Base-by-base conservation (phyloP, 2,888 invertebrate genomes). In the Aquatica leii region DNA sequence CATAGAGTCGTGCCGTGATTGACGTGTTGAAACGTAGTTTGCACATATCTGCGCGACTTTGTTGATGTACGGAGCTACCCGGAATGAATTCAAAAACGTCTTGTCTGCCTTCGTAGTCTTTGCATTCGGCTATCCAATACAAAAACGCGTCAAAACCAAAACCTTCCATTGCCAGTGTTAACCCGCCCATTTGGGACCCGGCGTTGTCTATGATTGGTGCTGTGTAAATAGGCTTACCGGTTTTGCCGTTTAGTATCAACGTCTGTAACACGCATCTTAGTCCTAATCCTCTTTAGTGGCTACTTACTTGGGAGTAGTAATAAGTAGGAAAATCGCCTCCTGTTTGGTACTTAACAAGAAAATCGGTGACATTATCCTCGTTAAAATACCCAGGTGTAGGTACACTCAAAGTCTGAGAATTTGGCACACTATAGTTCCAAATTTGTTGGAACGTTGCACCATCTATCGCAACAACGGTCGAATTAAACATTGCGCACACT, bases 331-430 rank as follows among this genome's bases (percentile, higher is more conserved):
- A 91, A 8, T 88, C 90, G 0, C 89, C 88, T 0, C 91, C 91
- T 34, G 86, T 79, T 74, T 80, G 77, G 61, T 81, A 91, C 71
- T 91, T 90, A 0, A 94, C 85, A 81, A 93, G 84, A 75, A 94
- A 91, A 78, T 94, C 94, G 0, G 92, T 91, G 4, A 90, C 80
- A 69, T 88, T 85, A 74, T 93, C 93, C 69, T 87, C 86, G 77
- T 93, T 90, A 74, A 89, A 94, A 78, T 88, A 92, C 0, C 91
- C 93, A 1, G 91, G 91, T 9, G 91, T 88, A 40, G 93, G 92
- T 52, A 90, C 87, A 73, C 91, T 90, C 72, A 90, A 89, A 9
- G 90, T 87, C 80, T 92, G 90, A 4, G 90, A 86, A 73, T 82
- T 78, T 0, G 88, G 86, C 64, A 90, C 84, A 0, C 88, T 86